Base-by-base conservation (phyloP, 2,888 invertebrate species). In the Heliconius ismenius region DNA sequence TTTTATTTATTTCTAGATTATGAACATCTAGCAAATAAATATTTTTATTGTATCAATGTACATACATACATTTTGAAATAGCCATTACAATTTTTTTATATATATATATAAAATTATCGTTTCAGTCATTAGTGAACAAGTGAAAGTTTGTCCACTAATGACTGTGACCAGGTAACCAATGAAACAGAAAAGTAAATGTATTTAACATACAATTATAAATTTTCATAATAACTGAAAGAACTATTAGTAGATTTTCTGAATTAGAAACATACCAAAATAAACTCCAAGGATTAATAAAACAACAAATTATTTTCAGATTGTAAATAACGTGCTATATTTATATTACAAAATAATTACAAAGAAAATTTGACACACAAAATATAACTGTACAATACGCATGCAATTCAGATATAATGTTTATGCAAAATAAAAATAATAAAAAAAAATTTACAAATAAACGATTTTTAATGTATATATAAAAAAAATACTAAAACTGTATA, bases 301-400 rank as follows among this genome's bases (percentile, higher is more conserved):
- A 82, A 82, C 83, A 86, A 83, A 85, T 84, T 80, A 77, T 77
- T 67, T 78, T 84, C 75, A 84, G 87, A 85, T 90, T 94, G 94
- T 94, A 94, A 94, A 94, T 94, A 94, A 93, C 91, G 94, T 93
- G 93, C 94, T 93, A 93, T 94, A 92, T 93, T 94, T 92, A 93
- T 90, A 90, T 91, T 93, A 93, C 93, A 94, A 94, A 93, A 92
- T 93, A 92, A 93, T 92, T 92, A 93, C 92, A 93, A 92, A 92
- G 89, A 88, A 91, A 92, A 91, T 82, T 91, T 88, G 90, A 91
- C 92, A 93, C 93, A 91, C 93, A 90, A 89, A 89, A 89, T 87
- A 86, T 89, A 89, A 90, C 93, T 93, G 92, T 93, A 94, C 93
- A 81, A 79, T 81, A 93, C 88, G 90, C 92, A 91, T 92, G 92